These are phyloP conservation scores for Drosophila yakuba DNA, from an alignment of 1,140 invertebrate species.

Conservation along the genomic window DNA sequence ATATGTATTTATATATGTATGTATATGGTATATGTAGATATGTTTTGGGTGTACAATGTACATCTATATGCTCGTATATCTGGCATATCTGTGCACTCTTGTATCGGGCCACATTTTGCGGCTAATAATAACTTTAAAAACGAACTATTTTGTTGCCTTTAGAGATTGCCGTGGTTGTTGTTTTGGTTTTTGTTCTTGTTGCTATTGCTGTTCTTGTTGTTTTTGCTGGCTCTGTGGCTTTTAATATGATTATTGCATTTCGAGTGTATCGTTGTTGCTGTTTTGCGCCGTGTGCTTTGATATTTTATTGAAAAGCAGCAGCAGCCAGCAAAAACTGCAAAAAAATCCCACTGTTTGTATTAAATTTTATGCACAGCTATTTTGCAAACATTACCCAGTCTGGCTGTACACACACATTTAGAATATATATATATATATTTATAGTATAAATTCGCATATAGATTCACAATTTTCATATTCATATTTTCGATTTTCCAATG, in stretches of 20 bases:
- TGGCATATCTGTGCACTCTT: conserved; percentile 46
- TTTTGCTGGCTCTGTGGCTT: conserved; percentile 60
- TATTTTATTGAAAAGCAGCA: conserved; percentile 41
- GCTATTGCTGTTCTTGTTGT: conserved; percentile 53
- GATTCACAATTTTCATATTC: conserved; percentile 47
- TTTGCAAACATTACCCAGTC: conserved; percentile 44
- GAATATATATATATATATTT: conserved; percentile 15
- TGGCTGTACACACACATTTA: conserved; percentile 4
- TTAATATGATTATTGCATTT: conserved; percentile 84
- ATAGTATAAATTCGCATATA: conserved; percentile 23
- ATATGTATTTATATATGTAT: conserved; percentile 2
- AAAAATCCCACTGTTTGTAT: conserved; percentile 27
- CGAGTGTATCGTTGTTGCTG: conserved; percentile 50
- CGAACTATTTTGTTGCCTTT: conserved; percentile 82
- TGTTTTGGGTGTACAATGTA: conserved; percentile 22
- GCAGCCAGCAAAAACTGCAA: background rate
- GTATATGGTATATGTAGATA: background rate
- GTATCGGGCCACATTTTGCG: conserved; percentile 76
- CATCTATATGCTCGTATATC: conserved; percentile 34
- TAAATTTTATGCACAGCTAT: conserved; percentile 47
- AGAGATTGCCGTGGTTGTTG: conserved; percentile 55
- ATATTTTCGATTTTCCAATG: conserved; percentile 51
- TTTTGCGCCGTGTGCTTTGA: conserved; percentile 39
- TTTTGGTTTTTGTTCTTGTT: conserved; percentile 53
- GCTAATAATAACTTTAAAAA: conserved; percentile 84